Conservation (phyloP, 2,113 vertebrate genomes). For the Brachypodius melanocephalos region DNA sequence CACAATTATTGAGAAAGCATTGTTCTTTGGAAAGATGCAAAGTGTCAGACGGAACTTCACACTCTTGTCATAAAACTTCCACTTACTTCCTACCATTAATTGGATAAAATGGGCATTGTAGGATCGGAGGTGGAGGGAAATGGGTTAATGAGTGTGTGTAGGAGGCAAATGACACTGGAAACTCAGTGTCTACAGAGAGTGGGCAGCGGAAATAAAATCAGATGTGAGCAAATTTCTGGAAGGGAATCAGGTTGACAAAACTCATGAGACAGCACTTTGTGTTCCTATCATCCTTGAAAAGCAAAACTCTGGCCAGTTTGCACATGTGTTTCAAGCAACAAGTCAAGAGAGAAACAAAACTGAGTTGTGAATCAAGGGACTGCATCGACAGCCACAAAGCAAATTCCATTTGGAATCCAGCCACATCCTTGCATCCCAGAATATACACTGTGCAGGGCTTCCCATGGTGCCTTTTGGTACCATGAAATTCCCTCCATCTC, state of each 20-base stretch:
- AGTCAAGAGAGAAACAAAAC: slow-evolving; percentile 41
- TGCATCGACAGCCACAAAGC: slow-evolving; percentile 21
- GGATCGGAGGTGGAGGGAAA: background rate
- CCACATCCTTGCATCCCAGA: slow-evolving; percentile 10
- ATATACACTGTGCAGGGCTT: background rate
- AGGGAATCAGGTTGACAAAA: slow-evolving; percentile 59
- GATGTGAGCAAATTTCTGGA: slow-evolving; percentile 63
- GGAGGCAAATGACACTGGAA: slow-evolving; percentile 74
- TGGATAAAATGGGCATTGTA: slow-evolving; percentile 40
- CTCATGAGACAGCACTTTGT: slow-evolving; percentile 58
- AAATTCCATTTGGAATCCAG: slow-evolving; percentile 53
- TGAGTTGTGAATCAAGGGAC: slow-evolving; percentile 43
- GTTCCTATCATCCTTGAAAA: slow-evolving; percentile 26
- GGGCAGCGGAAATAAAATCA: slow-evolving; percentile 75
- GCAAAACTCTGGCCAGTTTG: slow-evolving; percentile 42
- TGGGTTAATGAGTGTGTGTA: slow-evolving; percentile 47
- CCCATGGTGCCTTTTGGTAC: background rate
- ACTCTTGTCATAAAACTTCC: slow-evolving; percentile 42
- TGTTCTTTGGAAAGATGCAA: slow-evolving; percentile 41
- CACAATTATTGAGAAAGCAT: slow-evolving; percentile 46
- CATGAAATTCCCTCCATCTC: slow-evolving; percentile 6
- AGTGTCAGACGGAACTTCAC: slow-evolving; percentile 33
- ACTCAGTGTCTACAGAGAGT: slow-evolving; percentile 71
- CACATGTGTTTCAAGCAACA: slow-evolving; percentile 48
- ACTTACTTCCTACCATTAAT: slow-evolving; percentile 52